Evolutionary conservation across 92 coral and sea anemone genomes (phyloP).

Genomic region (Palythoa grandis): DNA sequence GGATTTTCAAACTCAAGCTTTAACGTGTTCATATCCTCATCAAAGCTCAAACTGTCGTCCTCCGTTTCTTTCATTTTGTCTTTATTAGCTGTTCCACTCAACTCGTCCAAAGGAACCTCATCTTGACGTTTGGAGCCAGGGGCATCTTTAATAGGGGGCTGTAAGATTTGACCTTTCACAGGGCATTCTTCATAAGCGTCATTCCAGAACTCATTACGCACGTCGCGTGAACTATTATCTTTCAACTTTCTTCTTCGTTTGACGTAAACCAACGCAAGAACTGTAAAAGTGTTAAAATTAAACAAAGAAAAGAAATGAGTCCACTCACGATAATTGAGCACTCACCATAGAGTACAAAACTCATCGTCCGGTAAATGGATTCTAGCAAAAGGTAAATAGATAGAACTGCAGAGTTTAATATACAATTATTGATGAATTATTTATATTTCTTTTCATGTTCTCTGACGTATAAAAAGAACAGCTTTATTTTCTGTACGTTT

Average conservation of each 20-base stretch:
- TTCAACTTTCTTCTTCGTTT: background rate
- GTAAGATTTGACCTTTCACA: too few species aligned
- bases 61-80: background rate
- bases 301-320: background rate
- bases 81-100: background rate
- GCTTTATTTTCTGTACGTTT: too few species aligned
- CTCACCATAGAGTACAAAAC: too few species aligned
- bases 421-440: background rate
- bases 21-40: slow-evolving; percentile 16
- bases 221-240: background rate
- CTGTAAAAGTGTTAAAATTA: background rate
- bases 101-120: background rate
- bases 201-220: background rate
- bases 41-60: background rate
- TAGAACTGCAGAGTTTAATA: background rate
- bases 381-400: background rate
- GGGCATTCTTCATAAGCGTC: slow-evolving; percentile 17
- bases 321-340: too few species aligned
- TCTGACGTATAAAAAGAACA: too few species aligned
- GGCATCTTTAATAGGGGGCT: background rate
- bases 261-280: slow-evolving; percentile 9
- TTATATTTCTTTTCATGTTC: too few species aligned
- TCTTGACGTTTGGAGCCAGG: background rate
- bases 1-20: slow-evolving; percentile 20
- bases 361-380: background rate